Base-by-base conservation (phyloP, 2,113 vertebrate species). In the Lampris incognitus region DNA sequence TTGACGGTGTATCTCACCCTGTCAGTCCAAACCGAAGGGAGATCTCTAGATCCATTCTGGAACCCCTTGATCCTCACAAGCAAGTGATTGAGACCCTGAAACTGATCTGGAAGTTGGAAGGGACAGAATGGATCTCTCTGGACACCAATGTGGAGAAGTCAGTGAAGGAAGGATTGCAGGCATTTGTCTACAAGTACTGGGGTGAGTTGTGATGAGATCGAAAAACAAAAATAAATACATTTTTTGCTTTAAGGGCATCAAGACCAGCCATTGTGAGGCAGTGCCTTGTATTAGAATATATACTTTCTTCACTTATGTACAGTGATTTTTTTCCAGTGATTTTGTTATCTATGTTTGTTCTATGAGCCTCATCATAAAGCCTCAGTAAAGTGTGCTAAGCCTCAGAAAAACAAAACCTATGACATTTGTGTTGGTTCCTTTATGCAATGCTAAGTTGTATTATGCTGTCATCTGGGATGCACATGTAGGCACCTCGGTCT, bases 151-250 rank as follows among this genome's bases (percentile, higher is more conserved):
- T 83, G 58, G 91, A 93, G 55, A 94, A 95, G 81, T 89, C 67
- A 0, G 93, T 95, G 13, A 78, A n/a, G 0, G 67, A 60, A 1
- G 96, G 95, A 0, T 65, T 95, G 3, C 71, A 79, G 69, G 90
- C 90, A 38, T 98, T 98, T 92, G 90, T 64, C 0, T 80, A 93
- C 39, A 83, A 69, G 5, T 98, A 95, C 69, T 88, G 96, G 67
- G 96, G 97, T 98, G 86, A 92, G 85, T 42, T 50, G 51, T 66
- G n/a, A 69, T 38, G 41, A 50, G 0, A 50, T 63, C 3, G 13
- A 50, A 60, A 55, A 56, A 9, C 24, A 24, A 24, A 24, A 24
- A 24, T 24, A 24, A 24, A 24, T 24, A 24, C 24, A 24, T 24
- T 24, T 46, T 46, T 46, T 7, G 7, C 44, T 46, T 46, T 24